Percentiles rank a stretch among this genome's conserved stretches.
These are phyloP conservation scores for Sphaerodactylus townsendi DNA, from an alignment of 2,113 vertebrate genomes.

Conservation along the genomic window DNA sequence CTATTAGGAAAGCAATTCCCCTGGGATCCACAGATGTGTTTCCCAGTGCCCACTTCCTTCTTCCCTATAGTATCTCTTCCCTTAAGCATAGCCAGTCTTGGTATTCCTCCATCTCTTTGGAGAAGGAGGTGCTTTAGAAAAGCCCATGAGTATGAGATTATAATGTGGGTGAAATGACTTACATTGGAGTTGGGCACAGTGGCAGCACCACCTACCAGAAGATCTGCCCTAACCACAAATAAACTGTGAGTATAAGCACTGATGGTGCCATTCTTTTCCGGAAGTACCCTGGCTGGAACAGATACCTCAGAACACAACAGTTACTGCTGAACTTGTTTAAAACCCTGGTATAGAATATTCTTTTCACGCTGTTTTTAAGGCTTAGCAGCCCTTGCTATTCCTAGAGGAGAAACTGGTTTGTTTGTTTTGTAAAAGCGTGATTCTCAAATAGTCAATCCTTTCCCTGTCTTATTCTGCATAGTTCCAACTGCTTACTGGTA, in stretches of 20 bases:
- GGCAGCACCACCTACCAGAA: slow-evolving; percentile 80
- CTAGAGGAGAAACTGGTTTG: neutral
- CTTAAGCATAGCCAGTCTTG: too few species aligned
- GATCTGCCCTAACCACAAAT: slow-evolving; percentile 80
- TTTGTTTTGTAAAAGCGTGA: neutral
- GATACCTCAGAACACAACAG: neutral
- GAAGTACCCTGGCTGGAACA: slow-evolving; percentile 76
- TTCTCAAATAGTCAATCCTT: neutral
- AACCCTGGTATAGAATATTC: neutral
- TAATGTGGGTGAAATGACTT: slow-evolving; percentile 79
- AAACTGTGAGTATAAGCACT: slow-evolving; percentile 78
- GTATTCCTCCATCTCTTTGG: too few species aligned
- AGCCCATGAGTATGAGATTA: slow-evolving; percentile 77
- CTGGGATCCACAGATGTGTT: too few species aligned
- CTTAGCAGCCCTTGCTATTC: neutral
- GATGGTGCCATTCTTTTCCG: slow-evolving; percentile 85
- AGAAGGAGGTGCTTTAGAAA: too few species aligned
- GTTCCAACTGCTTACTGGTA: neutral
- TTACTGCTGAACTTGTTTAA: neutral
- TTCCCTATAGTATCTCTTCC: too few species aligned
- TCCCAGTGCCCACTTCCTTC: too few species aligned
- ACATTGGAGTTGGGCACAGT: slow-evolving; percentile 82
- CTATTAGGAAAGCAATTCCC: neutral
- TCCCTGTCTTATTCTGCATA: neutral
- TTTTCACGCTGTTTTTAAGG: neutral